Evolutionary conservation across 2,888 invertebrate genomes (phyloP).

Genomic region (Phyllotreta striolata): DNA sequence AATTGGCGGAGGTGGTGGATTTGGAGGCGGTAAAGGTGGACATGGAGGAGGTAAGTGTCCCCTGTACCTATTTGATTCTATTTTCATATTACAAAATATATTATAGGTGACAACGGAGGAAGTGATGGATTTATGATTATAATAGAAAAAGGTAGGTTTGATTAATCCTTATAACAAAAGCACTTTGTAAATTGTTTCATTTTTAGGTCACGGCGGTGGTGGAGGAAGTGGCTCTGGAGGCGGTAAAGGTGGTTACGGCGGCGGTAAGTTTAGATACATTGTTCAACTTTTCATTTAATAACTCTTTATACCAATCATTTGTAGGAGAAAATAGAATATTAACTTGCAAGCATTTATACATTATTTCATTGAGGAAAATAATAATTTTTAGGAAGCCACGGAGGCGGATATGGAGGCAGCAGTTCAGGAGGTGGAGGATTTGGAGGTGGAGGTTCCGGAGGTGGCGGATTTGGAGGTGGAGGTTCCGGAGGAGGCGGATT

Average conservation of each 20-base stretch:
- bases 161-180: too few relatives aligned
- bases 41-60: slow-evolving; percentile 13
- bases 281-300: too few relatives aligned
- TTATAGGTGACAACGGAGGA: too few relatives aligned
- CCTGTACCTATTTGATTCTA: too few relatives aligned
- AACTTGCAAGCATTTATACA: too few relatives aligned
- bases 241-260: slow-evolving; percentile 33
- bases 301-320: too few relatives aligned
- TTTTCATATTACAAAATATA: too few relatives aligned
- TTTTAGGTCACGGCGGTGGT: slow-evolving; percentile 4
- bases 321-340: too few relatives aligned
- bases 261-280: slow-evolving; percentile 7
- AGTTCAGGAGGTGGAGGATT: slow-evolving; percentile 14
- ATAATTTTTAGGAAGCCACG: slow-evolving; percentile 6
- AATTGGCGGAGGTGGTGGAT: slow-evolving; percentile 1
- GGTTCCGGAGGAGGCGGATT: slow-evolving; percentile 31
- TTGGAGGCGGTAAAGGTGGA: slow-evolving; percentile 11
- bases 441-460: slow-evolving; percentile 35
- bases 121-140: too few relatives aligned
- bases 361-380: too few relatives aligned
- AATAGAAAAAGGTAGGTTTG: too few relatives aligned
- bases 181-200: not conserved
- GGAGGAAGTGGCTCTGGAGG: slow-evolving; percentile 36
- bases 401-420: slow-evolving; percentile 17
- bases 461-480: slow-evolving; percentile 20